Base-by-base conservation (phyloP, 2,113 vertebrate genomes). In the Ceratotherium simum region DNA sequence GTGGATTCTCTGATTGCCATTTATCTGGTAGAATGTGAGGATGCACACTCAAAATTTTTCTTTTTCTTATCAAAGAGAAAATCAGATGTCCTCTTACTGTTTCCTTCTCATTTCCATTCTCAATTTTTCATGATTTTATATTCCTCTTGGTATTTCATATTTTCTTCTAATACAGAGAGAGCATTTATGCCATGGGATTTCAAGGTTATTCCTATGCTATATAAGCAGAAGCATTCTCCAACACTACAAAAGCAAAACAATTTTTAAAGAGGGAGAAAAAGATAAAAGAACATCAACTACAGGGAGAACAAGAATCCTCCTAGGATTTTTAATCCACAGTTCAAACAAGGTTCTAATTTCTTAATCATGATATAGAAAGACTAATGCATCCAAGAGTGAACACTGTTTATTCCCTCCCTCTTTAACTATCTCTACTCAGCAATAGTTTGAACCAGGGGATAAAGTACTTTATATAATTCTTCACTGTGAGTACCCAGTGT, bases 401-500 rank as follows among this genome's bases (percentile, higher is more conserved):
- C 67, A n/a, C 8, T 56, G 21, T 80, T 89, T n/a, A 46, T 64
- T 10, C 8, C 3, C 2, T 67, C n/a, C 16, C 65, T 69, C 21
- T 91, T 60, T 95, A 94, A 86, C 86, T 79, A 69, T 58, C 89
- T 73, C 65, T 94, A 58, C 14, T 94, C 29, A 75, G 27, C 1
- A 91, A 58, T n/a, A 73, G 29, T 46, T 96, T 93, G 54, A 86
- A 89, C 11, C 33, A 51, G 6, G 8, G 75, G 69, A 96, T 82
- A 96, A 82, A 97, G 5, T 21, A 70, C 9, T 91, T 98, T 54
- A 73, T 69, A 62, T 6, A 31, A 1, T 96, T 97, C 69, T n/a
- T 94, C 90, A 29, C 29, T 90, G 12, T 93, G 48, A 82, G 93
- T 18, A 94, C 3, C 36, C 4, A 73, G 7, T 87, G 48, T 75